These are phyloP conservation scores for Maniola hyperantus DNA, from an alignment of 2,888 invertebrate species.

Conservation along the genomic window DNA sequence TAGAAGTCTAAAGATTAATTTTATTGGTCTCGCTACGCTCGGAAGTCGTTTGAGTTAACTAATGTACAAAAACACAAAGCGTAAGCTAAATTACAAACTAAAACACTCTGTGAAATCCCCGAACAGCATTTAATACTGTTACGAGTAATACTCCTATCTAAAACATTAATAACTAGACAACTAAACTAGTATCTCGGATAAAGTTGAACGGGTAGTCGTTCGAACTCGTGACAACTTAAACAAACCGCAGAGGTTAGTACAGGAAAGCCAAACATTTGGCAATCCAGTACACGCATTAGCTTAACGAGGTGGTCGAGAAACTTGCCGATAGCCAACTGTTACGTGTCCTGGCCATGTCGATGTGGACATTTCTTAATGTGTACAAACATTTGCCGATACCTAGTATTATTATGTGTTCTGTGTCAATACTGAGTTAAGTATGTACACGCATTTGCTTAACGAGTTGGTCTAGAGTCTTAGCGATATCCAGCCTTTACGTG, in stretches of 20 bases:
- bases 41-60: no score
- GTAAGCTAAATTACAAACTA: not conserved
- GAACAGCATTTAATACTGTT: not conserved
- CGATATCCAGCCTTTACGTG: constrained; percentile 18
- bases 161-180: not conserved
- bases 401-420: no score
- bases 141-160: not conserved
- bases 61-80: not conserved
- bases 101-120: not conserved
- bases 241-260: constrained; percentile 20
- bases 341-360: not conserved
- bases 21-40: no score
- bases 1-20: no score
- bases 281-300: constrained; percentile 30
- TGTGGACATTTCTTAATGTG: no score
- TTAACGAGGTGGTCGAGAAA: constrained; percentile 33
- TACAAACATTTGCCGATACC: no score
- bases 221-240: not conserved
- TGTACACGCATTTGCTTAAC: constrained; percentile 30
- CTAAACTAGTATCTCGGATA: not conserved
- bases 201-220: constrained; percentile 2
- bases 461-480: constrained; percentile 31
- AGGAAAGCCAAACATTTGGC: constrained; percentile 33
- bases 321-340: constrained; percentile 27
- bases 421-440: no score